Evolutionary conservation across 2,888 invertebrate genomes (phyloP).

Genomic region (Brachycybe producta): DNA sequence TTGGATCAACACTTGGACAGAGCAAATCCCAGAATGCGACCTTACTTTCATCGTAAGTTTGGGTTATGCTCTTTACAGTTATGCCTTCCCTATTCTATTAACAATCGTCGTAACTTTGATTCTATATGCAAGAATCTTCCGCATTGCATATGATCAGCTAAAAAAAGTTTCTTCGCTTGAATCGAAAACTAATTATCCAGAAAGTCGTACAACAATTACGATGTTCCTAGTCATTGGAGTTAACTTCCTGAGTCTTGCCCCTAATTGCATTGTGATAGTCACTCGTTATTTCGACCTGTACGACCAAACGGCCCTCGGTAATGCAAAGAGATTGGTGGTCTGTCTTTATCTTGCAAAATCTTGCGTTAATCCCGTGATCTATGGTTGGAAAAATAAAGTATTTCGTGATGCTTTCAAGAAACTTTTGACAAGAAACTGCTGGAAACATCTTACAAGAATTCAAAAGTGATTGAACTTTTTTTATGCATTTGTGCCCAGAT

Average conservation of each 20-base stretch:
- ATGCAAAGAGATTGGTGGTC: slow-evolving; percentile 22
- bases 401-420: slow-evolving; percentile 24
- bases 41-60: slow-evolving; percentile 23
- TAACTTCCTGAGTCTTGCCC: slow-evolving; percentile 23
- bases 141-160: slow-evolving; percentile 25
- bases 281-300: slow-evolving; percentile 20
- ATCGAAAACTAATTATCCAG: slow-evolving; percentile 24
- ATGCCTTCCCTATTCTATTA: slow-evolving; percentile 22
- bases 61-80: slow-evolving; percentile 22
- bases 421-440: background rate
- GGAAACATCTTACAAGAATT: too few relatives aligned
- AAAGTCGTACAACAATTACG: slow-evolving; percentile 12
- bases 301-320: background rate
- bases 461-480: too few relatives aligned
- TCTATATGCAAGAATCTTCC: slow-evolving; percentile 25
- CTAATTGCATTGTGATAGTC: slow-evolving; percentile 24
- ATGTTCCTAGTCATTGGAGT: slow-evolving; percentile 24
- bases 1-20: slow-evolving; percentile 19
- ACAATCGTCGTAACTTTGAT: slow-evolving; percentile 23
- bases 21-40: slow-evolving; percentile 24
- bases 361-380: slow-evolving; percentile 26
- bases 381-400: slow-evolving; percentile 26
- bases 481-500: too few relatives aligned
- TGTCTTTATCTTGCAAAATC: slow-evolving; percentile 26
- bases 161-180: slow-evolving; percentile 13